Evolutionary conservation across 2,888 invertebrate species (phyloP), one percentile per base, ranked within the genome.

Genomic region (Oasisia sp.): DNA sequence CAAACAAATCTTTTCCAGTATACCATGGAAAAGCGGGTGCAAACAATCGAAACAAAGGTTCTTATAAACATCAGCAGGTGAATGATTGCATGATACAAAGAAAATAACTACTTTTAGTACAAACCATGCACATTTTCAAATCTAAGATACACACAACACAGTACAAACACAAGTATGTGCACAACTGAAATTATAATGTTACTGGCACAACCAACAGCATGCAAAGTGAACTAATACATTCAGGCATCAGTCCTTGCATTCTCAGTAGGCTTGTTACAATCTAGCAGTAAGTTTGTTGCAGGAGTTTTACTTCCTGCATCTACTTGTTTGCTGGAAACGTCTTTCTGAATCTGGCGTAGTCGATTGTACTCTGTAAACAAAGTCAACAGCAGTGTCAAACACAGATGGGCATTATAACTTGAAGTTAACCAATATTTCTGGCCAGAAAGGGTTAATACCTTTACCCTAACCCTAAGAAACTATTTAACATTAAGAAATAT

Each of bases 271-370:
- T 27, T 74, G 0, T 74, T 27, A 27, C 27, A 74, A 27, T 74
- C 14, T 74, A 74, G 7, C 74, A 74, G 74, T 74, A 7, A 27
- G 74, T 19, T 74, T 74, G 74, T 74, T 74, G 19, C 74, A 27
- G 74, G 19, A 74, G 74, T 27, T 74, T 74, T 27, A 9, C 27
- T 74, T 74, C 74, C 27, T 19, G 27, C 74, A 74, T 74, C 74
- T 74, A 74, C n/a, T 74, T 74, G 74, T 74, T 74, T 27, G 74
- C 27, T 4, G 74, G 74, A 27, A 27, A 74, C 7, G 74, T 74
- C 74, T 74, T 74, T 74, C n/a, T 74, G 74, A 74, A 74, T 74
- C 74, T 74, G 74, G 74, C 74, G 74, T 5, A 74, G 74, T 74
- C 74, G 27, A 74, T 19, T n/a, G 74, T 74, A 74, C 74, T 74